Conservation (phyloP, 53 echinoderm and acorn worm genomes). For the Luidia sarsii region DNA sequence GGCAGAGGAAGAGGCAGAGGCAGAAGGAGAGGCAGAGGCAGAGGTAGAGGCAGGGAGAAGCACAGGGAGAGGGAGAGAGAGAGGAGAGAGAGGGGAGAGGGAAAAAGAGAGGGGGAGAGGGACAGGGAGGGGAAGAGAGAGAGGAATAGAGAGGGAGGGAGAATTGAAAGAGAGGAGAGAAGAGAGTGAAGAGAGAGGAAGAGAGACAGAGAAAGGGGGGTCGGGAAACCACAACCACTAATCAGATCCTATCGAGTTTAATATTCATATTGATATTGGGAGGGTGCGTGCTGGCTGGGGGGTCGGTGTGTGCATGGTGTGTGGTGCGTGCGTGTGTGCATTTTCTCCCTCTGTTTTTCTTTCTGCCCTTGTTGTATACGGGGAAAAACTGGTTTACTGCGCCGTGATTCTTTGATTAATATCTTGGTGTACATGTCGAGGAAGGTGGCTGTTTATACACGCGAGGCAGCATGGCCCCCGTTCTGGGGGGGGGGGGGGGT, state of each 20-base stretch:
- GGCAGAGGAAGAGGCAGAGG: too few species aligned
- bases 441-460: slow-evolving; percentile 55
- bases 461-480: slow-evolving; percentile 12
- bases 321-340: slow-evolving; percentile 26
- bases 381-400: not conserved
- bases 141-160: too few species aligned
- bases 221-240: slow-evolving; percentile 41
- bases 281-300: too few species aligned
- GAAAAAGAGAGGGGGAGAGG: not conserved
- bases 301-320: too few species aligned
- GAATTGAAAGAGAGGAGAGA: too few species aligned
- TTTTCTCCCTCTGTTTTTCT: too few species aligned
- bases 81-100: too few species aligned
- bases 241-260: slow-evolving; percentile 51
- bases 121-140: slow-evolving; percentile 3
- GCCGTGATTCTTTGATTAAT: slow-evolving; percentile 37
- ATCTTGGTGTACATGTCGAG: slow-evolving; percentile 47
- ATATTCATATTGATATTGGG: slow-evolving; percentile 39
- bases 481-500: not conserved
- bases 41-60: not conserved
- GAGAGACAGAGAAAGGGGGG: not conserved
- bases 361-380: too few species aligned
- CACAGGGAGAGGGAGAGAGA: too few species aligned
- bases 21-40: not conserved
- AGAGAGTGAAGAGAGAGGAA: too few species aligned